phyloP scores from a whole-genome alignment of 1,140 invertebrate genomes.

The Gyrodactylus salaris region DNA sequence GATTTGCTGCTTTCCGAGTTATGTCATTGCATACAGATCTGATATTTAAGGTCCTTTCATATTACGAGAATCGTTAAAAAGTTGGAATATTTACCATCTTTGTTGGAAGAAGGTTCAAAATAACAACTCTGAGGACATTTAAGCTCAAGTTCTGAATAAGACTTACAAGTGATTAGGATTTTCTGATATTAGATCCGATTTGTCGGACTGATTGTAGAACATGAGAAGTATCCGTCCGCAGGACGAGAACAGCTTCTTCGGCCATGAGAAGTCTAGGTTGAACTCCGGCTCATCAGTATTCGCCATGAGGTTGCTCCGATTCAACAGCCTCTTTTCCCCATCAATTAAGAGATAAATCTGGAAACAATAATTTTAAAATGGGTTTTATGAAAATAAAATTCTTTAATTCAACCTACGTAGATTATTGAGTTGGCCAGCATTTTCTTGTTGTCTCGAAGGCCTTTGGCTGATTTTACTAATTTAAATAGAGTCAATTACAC shows the following conservation, averaged over 20 bases:
- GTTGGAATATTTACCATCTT: too few relatives aligned
- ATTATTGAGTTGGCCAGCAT: neutral
- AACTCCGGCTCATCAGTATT: neutral
- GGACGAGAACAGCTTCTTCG: neutral
- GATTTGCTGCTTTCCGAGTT: too few relatives aligned
- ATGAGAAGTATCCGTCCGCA: neutral
- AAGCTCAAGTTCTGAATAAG: too few relatives aligned
- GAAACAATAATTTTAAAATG: too few relatives aligned
- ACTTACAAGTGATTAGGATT: neutral
- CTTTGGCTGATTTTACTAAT: neutral
- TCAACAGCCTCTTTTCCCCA: neutral
- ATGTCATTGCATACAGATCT: too few relatives aligned
- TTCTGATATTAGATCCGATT: neutral
- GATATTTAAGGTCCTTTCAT: too few relatives aligned
- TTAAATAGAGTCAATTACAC: too few relatives aligned
- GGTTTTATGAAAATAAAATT: neutral
- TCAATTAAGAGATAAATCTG: neutral
- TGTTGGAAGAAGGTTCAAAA: too few relatives aligned
- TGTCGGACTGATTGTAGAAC: neutral
- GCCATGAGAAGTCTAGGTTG: neutral
- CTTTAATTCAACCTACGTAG: neutral
- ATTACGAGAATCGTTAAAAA: too few relatives aligned
- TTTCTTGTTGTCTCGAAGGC: neutral
- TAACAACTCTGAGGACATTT: too few relatives aligned
- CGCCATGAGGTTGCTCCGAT: neutral